Conservation (phyloP, 2,797 vertebrate genomes). For the Pogonophryne albipinna region DNA sequence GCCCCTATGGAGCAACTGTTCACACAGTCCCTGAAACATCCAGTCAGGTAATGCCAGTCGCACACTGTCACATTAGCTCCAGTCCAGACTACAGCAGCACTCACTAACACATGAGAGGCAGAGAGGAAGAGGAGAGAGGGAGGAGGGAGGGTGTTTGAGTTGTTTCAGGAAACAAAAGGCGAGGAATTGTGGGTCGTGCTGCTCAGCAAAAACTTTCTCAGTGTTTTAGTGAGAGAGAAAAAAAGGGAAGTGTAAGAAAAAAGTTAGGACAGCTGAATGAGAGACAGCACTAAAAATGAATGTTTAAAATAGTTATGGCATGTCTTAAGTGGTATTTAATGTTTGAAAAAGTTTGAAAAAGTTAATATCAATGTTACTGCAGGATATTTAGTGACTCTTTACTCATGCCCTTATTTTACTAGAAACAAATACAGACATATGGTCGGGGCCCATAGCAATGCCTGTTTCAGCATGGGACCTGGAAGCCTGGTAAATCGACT, state of each 20-base stretch:
- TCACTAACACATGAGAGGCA: constrained; percentile 63
- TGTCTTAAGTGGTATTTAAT: constrained; percentile 41
- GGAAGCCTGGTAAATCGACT: constrained; percentile 64
- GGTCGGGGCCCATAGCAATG: constrained; percentile 59
- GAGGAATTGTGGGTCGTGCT: constrained; percentile 49
- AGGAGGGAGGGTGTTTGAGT: constrained; percentile 51
- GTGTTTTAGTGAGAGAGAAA: constrained; percentile 33
- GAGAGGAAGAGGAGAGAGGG: constrained; percentile 11
- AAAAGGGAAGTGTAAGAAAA: constrained; percentile 36
- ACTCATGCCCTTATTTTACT: constrained; percentile 74
- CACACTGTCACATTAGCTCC: constrained; percentile 77
- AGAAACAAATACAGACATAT: constrained; percentile 78
- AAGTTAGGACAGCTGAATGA: constrained; percentile 39
- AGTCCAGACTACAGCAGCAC: constrained; percentile 58
- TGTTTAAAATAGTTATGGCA: constrained; percentile 39
- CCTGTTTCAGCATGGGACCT: constrained; percentile 64
- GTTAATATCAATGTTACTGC: constrained; percentile 59
- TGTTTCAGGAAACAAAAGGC: constrained; percentile 74
- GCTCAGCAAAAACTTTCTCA: constrained; percentile 69
- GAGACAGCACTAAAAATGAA: constrained; percentile 33
- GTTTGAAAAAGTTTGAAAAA: constrained; percentile 54
- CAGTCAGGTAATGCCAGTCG: constrained; percentile 73
- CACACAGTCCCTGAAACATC: constrained; percentile 72
- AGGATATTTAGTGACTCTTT: constrained; percentile 66
- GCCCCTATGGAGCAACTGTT: constrained; percentile 76